These are phyloP conservation scores for Zingel zingel DNA, from an alignment of 2,113 vertebrate genomes.

Conservation along the genomic window DNA sequence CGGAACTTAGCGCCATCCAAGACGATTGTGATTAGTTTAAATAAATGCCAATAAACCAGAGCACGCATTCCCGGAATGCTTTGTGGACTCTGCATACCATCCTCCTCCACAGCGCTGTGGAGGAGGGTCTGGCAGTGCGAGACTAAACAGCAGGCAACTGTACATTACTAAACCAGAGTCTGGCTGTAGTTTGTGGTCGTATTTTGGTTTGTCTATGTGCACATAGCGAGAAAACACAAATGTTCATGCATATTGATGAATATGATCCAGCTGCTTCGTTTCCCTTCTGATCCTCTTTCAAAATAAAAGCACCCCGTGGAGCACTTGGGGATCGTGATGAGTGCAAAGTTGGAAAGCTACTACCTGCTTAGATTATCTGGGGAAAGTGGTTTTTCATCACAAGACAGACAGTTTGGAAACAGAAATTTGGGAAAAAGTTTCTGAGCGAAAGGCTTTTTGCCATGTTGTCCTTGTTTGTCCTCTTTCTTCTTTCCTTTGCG, in stretches of 20 bases:
- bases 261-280: slow-evolving; percentile 27
- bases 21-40: no score
- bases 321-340: neutral
- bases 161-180: neutral
- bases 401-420: neutral
- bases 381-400: neutral
- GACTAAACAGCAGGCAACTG: slow-evolving; percentile 13
- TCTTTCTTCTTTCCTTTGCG: neutral
- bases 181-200: slow-evolving; percentile 23
- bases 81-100: no score
- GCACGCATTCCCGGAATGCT: no score
- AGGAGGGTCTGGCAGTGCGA: no score
- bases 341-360: neutral
- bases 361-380: neutral
- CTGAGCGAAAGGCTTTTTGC: neutral
- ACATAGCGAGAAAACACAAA: slow-evolving; percentile 26
- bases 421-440: neutral
- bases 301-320: slow-evolving; percentile 32
- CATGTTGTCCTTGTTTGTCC: neutral
- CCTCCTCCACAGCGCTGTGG: no score
- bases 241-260: slow-evolving; percentile 32
- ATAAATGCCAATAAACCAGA: no score
- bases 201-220: slow-evolving; percentile 19
- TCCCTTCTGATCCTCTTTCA: slow-evolving; percentile 11
- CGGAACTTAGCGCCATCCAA: no score